Evolutionary conservation across 2,113 vertebrate species (phyloP), one percentile per base, ranked within the genome.

Genomic region (Clarias magur): DNA sequence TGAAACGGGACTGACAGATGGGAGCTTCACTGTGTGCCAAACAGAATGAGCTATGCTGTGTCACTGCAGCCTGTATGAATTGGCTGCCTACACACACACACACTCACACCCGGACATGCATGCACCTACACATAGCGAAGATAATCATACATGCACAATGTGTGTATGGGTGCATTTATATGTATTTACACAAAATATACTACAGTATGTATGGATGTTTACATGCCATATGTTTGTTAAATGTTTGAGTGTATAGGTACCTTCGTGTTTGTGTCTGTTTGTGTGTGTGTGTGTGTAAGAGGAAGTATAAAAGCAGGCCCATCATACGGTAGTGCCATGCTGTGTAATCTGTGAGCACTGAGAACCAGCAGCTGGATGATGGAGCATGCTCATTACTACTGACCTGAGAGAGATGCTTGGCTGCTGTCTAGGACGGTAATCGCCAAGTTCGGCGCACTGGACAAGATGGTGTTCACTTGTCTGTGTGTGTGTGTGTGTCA

Each of bases 381-480:
- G 91, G 90, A 92, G 92, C 86, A 91, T 70, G 57, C 85, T 93
- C 90, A 92, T 95, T 94, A 92, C 90, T 86, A 87, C 62, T 86
- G 88, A 94, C 93, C 94, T 92, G 87, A 91, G 93, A 92, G 93
- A 93, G 91, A 90, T 88, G 80, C 92, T 91, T 93, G 87, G 87
- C 89, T 93, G 87, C 85, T 76, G 75, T 89, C 83, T 88, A 68
- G 83, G 82, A 57, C 19, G 91, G 89, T 62, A 91, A 87, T 87
- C 92, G 90, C 88, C 90, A 91, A 86, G 82, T 92, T 90, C 87
- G 85, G 88, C 92, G 62, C 87, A 88, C 84, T 87, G 90, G 54
- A 90, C 85, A 25, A 27, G 88, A 80, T 75, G 78, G 88, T 88
- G 85, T 85, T 87, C 42, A 23, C 5, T 59, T 79, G 78, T 82